Percentiles rank a stretch among this genome's conserved stretches.
These are phyloP conservation scores for Diachrysia chrysitis DNA, from an alignment of 2,888 invertebrate genomes.

Conservation along the genomic window DNA sequence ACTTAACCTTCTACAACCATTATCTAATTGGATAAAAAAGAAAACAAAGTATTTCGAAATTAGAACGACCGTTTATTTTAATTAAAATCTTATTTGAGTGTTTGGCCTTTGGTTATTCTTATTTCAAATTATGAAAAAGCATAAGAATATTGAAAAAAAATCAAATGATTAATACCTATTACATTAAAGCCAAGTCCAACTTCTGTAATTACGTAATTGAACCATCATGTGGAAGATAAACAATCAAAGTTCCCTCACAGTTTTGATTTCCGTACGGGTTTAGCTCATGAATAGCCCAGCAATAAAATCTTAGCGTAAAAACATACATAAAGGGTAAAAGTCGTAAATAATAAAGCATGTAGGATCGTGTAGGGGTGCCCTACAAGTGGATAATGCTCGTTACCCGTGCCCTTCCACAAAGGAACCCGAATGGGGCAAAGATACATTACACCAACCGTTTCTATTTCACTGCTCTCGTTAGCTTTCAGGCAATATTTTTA, in stretches of 20 bases:
- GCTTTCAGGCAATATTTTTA: conserved; percentile 74
- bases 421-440: conserved; percentile 82
- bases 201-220: conserved; percentile 28
- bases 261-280: conserved; percentile 77
- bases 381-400: conserved; percentile 85
- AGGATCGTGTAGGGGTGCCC: conserved; percentile 73
- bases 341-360: conserved; percentile 88
- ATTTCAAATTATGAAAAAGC: background rate
- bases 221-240: conserved; percentile 30
- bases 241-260: conserved; percentile 55
- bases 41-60: conserved; percentile 1
- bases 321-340: conserved; percentile 85
- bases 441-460: conserved; percentile 84
- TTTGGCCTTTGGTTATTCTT: background rate
- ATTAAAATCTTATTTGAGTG: background rate
- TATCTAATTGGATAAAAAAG: conserved; percentile 2
- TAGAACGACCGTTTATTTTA: background rate
- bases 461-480: conserved; percentile 76
- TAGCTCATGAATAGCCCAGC: conserved; percentile 84
- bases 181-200: background rate
- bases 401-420: conserved; percentile 84
- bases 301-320: conserved; percentile 88
- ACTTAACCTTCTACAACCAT: background rate
- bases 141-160: background rate
- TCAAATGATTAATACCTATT: background rate